Evolutionary conservation across 2,797 vertebrate species (phyloP), one percentile per base, ranked within the genome.

Genomic region (Diceros bicornis): DNA sequence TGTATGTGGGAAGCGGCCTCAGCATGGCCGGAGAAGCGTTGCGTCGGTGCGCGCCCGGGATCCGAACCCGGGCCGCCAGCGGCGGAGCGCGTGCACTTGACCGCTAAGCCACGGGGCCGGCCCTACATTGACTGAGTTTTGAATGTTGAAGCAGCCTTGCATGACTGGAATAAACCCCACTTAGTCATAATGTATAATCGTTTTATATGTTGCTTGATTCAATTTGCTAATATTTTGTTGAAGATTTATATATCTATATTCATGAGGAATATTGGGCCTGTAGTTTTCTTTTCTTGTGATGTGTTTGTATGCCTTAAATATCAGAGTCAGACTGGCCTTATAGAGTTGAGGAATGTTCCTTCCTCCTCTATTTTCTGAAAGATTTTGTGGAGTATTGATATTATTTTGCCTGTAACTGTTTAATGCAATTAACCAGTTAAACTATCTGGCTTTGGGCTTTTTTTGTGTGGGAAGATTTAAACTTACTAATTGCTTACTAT

Each of bases 231-330:
- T 69, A 85, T 93, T 93, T 89, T 84, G 44, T 57, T 89, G 78
- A 77, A 77, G 52, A 68, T 78, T 96, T 93, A 78, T 77, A 91
- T 9, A 12, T 77, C 21, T 78, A 7, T 37, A 52, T 68, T 83
- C 52, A 92, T 2, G 8, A 89, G 23, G 41, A 92, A 69, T 75
- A 75, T n/a, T 78, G 44, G 5, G 5, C 62, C 21, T 83, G 29
- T 94, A 47, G 69, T 71, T 86, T 91, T 91, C 47, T 89, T 47
- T 55, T 91, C 37, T 94, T 78, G 23, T 83, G 89, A 55, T 64
- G 11, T 64, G 16, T 75, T 75, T 83, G 55, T 66, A 72, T 81
- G 66, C 74, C 66, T 94, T 92, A 94, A 47, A 34, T 27, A 61
- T 94, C 47, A 79, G 71, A 64, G 57, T 89, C 78, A 47, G 69